Conservation (phyloP, 2,113 vertebrate species). For the Patagioenas fasciata region DNA sequence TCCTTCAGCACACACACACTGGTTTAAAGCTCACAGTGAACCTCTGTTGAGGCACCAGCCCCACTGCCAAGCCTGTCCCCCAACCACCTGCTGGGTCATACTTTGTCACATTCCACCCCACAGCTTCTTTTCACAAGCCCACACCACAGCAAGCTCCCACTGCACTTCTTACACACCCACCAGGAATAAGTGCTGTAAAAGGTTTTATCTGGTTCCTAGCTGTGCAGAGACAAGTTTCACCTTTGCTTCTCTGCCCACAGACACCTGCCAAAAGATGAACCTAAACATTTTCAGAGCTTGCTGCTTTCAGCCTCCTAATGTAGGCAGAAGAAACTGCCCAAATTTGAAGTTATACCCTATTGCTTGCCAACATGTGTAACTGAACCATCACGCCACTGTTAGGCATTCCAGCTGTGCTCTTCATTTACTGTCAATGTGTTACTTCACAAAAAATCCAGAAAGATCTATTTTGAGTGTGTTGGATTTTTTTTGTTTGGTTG, state of each 20-base stretch:
- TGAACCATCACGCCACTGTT: background rate
- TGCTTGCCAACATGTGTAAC: background rate
- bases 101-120: background rate
- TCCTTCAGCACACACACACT: background rate
- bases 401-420: background rate
- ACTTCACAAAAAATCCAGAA: background rate
- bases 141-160: background rate
- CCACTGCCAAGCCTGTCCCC: background rate
- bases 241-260: background rate
- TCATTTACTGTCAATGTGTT: background rate
- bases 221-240: background rate
- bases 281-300: background rate
- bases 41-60: background rate
- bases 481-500: too few species aligned
- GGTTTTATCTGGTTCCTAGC: background rate
- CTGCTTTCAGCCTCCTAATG: background rate
- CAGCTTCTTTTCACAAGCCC: background rate
- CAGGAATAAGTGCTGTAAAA: background rate
- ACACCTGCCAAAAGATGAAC: background rate
- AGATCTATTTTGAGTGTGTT: too few species aligned
- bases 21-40: background rate
- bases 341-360: background rate
- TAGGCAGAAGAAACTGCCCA: background rate
- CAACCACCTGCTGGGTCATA: background rate
- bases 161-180: accelerated